These are phyloP conservation scores for Poeciliopsis prolifica DNA, from an alignment of 2,113 vertebrate genomes.

Conservation along the genomic window DNA sequence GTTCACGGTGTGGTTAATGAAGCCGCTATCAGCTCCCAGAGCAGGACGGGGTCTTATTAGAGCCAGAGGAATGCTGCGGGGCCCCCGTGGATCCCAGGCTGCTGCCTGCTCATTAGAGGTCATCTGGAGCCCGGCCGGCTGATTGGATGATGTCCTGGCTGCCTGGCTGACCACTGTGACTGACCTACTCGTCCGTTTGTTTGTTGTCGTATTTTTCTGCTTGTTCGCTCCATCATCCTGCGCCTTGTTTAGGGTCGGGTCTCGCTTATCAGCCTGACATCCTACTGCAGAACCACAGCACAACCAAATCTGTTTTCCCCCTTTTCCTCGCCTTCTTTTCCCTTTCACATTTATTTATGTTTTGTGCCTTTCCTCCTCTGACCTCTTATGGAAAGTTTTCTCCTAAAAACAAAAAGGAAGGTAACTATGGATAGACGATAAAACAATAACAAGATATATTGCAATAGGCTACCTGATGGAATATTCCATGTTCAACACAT, in stretches of 20 bases:
- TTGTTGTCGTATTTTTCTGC: conserved; percentile 3
- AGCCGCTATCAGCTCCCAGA: conserved; percentile 56
- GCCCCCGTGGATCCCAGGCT: conserved; percentile 55
- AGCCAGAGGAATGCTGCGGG: conserved; percentile 59
- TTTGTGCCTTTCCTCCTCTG: not conserved
- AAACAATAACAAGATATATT: too few species aligned
- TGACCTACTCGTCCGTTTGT: conserved; percentile 24
- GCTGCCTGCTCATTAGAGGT: conserved; percentile 65
- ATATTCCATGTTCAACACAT: too few species aligned
- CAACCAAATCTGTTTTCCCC: not conserved
- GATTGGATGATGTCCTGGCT: conserved; percentile 33
- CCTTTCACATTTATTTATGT: not conserved
- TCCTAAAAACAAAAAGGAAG: too few species aligned
- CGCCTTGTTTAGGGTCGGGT: conserved; percentile 14
- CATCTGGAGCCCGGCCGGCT: conserved; percentile 35
- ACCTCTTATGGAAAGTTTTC: not conserved
- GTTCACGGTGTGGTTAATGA: conserved; percentile 72
- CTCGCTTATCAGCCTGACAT: not conserved
- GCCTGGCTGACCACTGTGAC: conserved; percentile 25
- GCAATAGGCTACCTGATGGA: too few species aligned
- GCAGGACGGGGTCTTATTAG: conserved; percentile 59
- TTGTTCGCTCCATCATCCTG: conserved; percentile 6
- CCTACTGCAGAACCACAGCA: not conserved
- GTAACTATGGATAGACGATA: too few species aligned
- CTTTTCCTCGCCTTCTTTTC: too few species aligned